phyloP scores from a whole-genome alignment of 2,888 invertebrate genomes.

The Diachrysia chrysitis region DNA sequence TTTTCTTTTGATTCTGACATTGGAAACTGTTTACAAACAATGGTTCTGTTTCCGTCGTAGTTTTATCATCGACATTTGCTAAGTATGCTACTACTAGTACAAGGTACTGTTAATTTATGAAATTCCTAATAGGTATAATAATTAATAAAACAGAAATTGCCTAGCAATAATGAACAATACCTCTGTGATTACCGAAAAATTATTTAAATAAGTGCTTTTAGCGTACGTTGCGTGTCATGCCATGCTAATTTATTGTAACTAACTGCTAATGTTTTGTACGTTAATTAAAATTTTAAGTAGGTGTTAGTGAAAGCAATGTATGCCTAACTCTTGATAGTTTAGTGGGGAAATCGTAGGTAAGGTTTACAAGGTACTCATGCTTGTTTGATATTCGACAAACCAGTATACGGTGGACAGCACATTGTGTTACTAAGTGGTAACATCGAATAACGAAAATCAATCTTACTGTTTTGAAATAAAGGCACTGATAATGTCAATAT shows the following conservation, averaged over 20 bases:
- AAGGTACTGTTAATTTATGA: background rate
- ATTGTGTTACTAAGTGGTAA: background rate
- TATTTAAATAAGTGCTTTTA: background rate
- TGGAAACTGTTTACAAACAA: background rate
- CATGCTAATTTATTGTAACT: conserved; percentile 30
- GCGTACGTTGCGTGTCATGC: conserved; percentile 36
- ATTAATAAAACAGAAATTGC: background rate
- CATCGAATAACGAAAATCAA: background rate
- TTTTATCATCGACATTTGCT: background rate
- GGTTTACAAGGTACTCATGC: conserved; percentile 14
- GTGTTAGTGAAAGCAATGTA: conserved; percentile 42
- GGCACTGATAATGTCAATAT: background rate
- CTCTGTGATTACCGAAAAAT: background rate
- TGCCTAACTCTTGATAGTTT: conserved; percentile 29
- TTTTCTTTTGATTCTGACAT: background rate
- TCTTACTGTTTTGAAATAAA: background rate
- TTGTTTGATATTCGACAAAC: background rate
- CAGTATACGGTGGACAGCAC: background rate
- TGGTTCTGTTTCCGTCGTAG: background rate
- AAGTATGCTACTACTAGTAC: background rate
- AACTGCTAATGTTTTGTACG: conserved; percentile 23
- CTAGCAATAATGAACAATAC: background rate
- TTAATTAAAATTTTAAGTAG: conserved; percentile 39
- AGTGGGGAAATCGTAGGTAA: conserved; percentile 29
- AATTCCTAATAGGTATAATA: background rate